Evolutionary conservation across 2,888 invertebrate species (phyloP), one percentile per base, ranked within the genome.

Genomic region (Drosophila anomelani): DNA sequence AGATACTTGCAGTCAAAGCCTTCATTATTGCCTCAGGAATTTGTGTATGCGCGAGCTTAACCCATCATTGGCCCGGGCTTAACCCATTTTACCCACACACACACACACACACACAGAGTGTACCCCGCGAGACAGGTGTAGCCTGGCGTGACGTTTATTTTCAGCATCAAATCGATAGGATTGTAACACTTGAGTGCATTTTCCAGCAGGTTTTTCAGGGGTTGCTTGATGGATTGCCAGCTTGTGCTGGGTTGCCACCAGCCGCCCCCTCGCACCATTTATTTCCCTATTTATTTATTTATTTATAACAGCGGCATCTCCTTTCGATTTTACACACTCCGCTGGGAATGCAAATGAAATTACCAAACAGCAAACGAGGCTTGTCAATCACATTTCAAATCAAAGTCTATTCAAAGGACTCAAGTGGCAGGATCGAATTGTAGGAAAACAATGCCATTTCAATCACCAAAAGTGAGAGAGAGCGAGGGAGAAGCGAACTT

Each of bases 101-200:
- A 23, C 36, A 44, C 29, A 15, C n/a, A 8, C 15, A 15, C 23
- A 4, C 15, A 15, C 4, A 17, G 10, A 15, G 46, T n/a, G 29
- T 17, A 12, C 8, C 17, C 51, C 34, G 34, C 51, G 51, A 51
- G 34, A 59, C 26, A 39, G 20, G 29, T 57, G 57, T 60, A n/a
- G 20, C 49, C 34, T 54, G 39, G 36, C 49, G 46, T 53, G 51
- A 51, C 53, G 49, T 73, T 78, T 86, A 88, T 88, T 80, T 88
- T 80, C 75, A 88, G 82, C 82, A 49, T 71, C 63, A 67, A 88
- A 86, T 86, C 86, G 87, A 86, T 88, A 76, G 62, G 61, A 78
- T 81, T 86, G 81, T 87, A 79, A 88, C 86, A 74, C 80, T 85
- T 79, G 76, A 86, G 68, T 85, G 89, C 87, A 81, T 81, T 79